A percentile compares a stretch with the other conserved stretches of the same genome.
Evolutionary conservation across 2,113 vertebrate species (phyloP).

Genomic region (Prochilodus magdalenae): DNA sequence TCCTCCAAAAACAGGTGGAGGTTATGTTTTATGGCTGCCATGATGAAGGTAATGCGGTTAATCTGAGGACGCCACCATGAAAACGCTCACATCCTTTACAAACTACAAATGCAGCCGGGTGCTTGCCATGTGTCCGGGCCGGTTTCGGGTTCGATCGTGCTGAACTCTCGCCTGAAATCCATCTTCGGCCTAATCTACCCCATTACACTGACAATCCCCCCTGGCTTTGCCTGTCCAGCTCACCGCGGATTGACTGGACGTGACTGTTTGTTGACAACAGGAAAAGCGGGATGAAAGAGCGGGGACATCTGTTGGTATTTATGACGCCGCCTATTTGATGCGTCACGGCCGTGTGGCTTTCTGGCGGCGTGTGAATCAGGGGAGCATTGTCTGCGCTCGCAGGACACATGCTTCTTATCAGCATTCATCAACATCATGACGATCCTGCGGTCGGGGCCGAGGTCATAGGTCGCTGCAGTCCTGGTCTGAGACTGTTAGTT

Average conservation of each 20-base stretch:
- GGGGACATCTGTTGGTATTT: not conserved
- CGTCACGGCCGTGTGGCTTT: constrained; percentile 10
- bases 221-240: not conserved
- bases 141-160: not conserved
- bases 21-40: not conserved
- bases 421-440: not conserved
- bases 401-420: constrained; percentile 15
- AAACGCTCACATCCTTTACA: not conserved
- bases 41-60: not conserved
- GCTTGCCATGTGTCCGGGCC: not conserved
- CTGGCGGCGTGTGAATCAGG: not conserved
- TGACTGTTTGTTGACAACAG: not conserved
- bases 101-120: not conserved
- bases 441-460: not conserved
- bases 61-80: not conserved
- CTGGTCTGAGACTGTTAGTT: not conserved
- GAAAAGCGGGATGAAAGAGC: not conserved
- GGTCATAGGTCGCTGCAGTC: constrained; percentile 39
- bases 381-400: constrained; percentile 1
- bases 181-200: not conserved
- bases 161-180: not conserved
- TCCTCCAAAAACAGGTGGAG: no score
- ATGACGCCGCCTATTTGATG: not conserved
- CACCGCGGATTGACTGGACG: not conserved
- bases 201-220: not conserved